Base-by-base conservation (phyloP, 2,888 invertebrate species). In the Agapostemon virescens region DNA sequence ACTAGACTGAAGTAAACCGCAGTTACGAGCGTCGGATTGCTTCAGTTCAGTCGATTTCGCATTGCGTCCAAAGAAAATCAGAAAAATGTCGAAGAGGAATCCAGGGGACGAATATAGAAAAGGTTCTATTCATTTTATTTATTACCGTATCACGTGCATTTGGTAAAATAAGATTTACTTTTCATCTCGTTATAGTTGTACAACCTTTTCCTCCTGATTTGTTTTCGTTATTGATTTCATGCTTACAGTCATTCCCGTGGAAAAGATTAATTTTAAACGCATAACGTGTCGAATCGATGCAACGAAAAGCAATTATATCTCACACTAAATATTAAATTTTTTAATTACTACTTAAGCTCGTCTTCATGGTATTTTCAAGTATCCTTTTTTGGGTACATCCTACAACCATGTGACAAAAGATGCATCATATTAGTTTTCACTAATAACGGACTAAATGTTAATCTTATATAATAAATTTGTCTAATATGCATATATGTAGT, bases 111-210 rank as follows among this genome's bases (percentile, higher is more conserved):
- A 91, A 85, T 90, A 91, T 85, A 90, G 91, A 92, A 92, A 92
- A 92, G 92, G 92, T 92, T 92, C 88, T 85, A 86, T 89, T 90
- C 84, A 88, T 82, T 88, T 88, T 87, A 84, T 81, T 79, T 81
- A 72, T 79, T 77, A 74, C 64, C 72, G 82, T 98, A 0, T 99
- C 96, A 93, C 99, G 99, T 0, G 99, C 99, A 93, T 99, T 95
- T 0, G 99, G 93, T 63, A 98, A 93, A 73, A 98, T 95, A 58
- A 98, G 95, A 93, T 98, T 97, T 0, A 98, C 98, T 76, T 96
- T 95, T 55, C 63, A 55, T 26, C 26, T 64, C 70, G 23, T 9
- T 94, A 93, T 33, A 96, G 92, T 36, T 94, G 90, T 7, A 94
- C 92, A 0, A 97, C 96, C 92, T 96, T 96, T 80, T 93, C 90